Evolutionary conservation across 2,888 invertebrate species (phyloP).

Genomic region (Lepeophtheirus nordmannii): DNA sequence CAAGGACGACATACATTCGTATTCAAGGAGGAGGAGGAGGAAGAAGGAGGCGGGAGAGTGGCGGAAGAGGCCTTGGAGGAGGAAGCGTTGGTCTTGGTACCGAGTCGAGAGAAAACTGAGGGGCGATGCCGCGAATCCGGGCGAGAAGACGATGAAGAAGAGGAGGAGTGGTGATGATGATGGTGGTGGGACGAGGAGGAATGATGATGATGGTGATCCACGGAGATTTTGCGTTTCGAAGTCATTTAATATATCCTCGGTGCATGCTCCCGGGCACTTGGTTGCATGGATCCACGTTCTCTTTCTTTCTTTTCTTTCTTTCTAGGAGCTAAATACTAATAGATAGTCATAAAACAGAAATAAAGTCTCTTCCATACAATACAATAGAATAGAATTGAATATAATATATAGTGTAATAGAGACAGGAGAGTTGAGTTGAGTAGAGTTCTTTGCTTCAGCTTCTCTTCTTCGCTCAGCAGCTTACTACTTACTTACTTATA

Average conservation of each 20-base stretch:
- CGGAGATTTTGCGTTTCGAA: slow-evolving; percentile 1
- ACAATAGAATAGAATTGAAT: too few relatives aligned
- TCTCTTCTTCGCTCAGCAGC: too few relatives aligned
- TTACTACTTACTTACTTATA: too few relatives aligned
- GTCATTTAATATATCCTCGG: not conserved
- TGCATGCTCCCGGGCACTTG: too few relatives aligned
- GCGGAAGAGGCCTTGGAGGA: not conserved
- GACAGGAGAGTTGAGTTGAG: too few relatives aligned
- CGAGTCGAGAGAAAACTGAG: slow-evolving; percentile 15
- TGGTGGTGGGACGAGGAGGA: not conserved
- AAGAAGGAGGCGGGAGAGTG: not conserved
- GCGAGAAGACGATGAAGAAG: not conserved
- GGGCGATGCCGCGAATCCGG: not conserved
- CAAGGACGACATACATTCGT: not conserved
- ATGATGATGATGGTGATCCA: not conserved
- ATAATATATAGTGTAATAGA: too few relatives aligned
- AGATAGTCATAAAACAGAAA: too few relatives aligned
- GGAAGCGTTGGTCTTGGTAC: not conserved
- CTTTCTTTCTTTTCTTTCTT: too few relatives aligned
- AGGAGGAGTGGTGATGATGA: not conserved
- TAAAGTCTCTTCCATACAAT: too few relatives aligned
- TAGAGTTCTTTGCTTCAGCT: too few relatives aligned
- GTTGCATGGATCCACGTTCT: too few relatives aligned
- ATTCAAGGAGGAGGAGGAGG: not conserved
- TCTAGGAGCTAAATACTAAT: too few relatives aligned